Base-by-base conservation (phyloP, 35 echinoderm and acorn worm genomes). In the Apostichopus japonicus region DNA sequence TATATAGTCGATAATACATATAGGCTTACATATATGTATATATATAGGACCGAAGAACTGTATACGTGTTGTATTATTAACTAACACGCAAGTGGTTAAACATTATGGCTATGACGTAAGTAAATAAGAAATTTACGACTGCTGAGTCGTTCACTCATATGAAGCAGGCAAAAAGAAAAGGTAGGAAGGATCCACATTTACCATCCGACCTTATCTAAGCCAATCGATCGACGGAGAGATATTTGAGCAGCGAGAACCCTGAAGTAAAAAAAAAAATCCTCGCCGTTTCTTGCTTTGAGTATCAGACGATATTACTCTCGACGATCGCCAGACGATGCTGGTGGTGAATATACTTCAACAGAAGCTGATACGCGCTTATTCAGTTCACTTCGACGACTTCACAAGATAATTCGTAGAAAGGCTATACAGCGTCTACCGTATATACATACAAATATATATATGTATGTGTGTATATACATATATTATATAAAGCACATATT, bases 121-220 rank as follows among this genome's bases (percentile, higher is more conserved):
- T 75, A 75, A 75, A 75, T 75, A 75, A 14, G 71, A 75, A 61
- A 75, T 75, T 75, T 75, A 75, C 71, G 71, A 75, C 17, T 23
- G 71, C 16, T 44, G 33, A 44, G 33, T 44, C 33, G 33, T 44
- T 44, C 33, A 4, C 33, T 44, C 2, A 44, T 44, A 44, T 44
- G 33, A 44, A 44, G 71, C 71, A 19, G 71, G 71, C 71, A 75
- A 19, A 75, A 75, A 75, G 71, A 19, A 23, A 44, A 44, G 25
- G 25, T 27, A 33, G 33, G 33, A 0, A 44, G 33, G 33, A 44
- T 44, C 33, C 33, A 75, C 71, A 14, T 23, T 19, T 75, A n/a
- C 17, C 71, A 7, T 23, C 16, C 71, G 71, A 75, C 22, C 71
- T 75, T 21, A 75, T 75, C 71, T 75, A 61, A 61, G 71, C 15